Evolutionary conservation across 2,888 invertebrate species (phyloP), one percentile per base, ranked within the genome.

Genomic region (Acheta domesticus): DNA sequence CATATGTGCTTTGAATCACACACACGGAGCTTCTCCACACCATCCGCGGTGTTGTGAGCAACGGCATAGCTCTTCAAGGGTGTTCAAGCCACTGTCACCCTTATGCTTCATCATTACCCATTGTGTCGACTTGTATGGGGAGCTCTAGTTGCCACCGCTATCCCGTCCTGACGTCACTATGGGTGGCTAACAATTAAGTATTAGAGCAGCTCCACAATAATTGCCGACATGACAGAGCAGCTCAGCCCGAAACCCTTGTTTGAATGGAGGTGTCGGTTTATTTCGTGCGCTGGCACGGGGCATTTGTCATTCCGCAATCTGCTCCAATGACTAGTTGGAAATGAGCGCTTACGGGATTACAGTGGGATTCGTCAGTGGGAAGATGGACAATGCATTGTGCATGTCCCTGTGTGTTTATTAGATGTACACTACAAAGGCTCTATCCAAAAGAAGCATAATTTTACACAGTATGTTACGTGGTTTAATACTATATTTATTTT

Each of bases 231-330:
- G 62, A 62, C 62, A 62, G 14, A 62, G 62, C 62, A 19, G 62
- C n/a, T 62, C 62, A 62, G 62, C 62, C 8, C 4, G 62, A 14
- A n/a, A 62, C 62, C n/a, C n/a, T 19, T 62, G 62, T 62, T 62
- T 62, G 62, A 62, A 62, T 62, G n/a, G 62, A 62, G n/a, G 62
- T n/a, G 16, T 62, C 62, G 62, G 62, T 62, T 62, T 62, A 62
- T 62, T 62, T 62, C n/a, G 62, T 36, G n/a, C 62, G n/a, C 62
- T 62, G n/a, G 14, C 14, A 62, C 16, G 62, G 36, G 36, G 36
- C n/a, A 62, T 62, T 62, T 62, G 62, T 62, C 62, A 62, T 62
- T 36, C 62, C n/a, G 62, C 14, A 62, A 62, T 62, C 62, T 62
- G 62, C 16, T 19, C 62, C 62, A 62, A 62, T n/a, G 62, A 62